phyloP scores from a whole-genome alignment of 1,140 invertebrate genomes.

The Coelopa frigida region DNA sequence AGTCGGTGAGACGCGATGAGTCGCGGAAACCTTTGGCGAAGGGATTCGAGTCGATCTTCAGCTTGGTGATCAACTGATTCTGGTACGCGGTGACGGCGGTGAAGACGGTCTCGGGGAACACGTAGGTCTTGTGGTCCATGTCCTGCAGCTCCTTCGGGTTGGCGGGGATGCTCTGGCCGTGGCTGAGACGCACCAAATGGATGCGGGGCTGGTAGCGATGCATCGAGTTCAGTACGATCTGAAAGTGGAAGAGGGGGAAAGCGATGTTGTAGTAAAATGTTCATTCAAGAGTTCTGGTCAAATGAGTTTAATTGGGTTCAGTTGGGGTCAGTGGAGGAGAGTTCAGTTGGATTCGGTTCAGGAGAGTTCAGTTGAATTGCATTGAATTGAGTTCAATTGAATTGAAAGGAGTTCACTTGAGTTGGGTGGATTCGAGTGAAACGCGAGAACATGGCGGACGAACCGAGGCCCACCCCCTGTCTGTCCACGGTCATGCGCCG shows the following conservation, averaged over 20 bases:
- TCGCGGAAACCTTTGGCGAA: conserved; percentile 94
- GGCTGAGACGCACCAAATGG: conserved; percentile 71
- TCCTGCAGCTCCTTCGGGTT: conserved; percentile 74
- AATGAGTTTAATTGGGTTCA: too few species aligned
- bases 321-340: too few species aligned
- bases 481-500: too few species aligned
- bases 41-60: conserved; percentile 94
- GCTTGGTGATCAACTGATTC: conserved; percentile 92
- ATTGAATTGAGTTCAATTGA: too few species aligned
- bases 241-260: conserved; percentile 25
- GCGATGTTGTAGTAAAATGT: neutral
- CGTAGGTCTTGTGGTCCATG: conserved; percentile 82
- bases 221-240: conserved; percentile 98
- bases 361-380: too few species aligned
- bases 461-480: too few species aligned
- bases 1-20: conserved; percentile 88
- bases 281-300: too few species aligned
- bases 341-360: too few species aligned
- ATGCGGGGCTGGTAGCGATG: conserved; percentile 97
- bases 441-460: too few species aligned
- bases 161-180: conserved; percentile 63
- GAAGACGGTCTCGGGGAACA: conserved; percentile 98
- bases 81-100: conserved; percentile 98
- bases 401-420: too few species aligned
- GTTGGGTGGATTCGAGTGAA: too few species aligned